Base-by-base conservation (phyloP, 2,888 invertebrate genomes). In the Amphimallon solstitiale region DNA sequence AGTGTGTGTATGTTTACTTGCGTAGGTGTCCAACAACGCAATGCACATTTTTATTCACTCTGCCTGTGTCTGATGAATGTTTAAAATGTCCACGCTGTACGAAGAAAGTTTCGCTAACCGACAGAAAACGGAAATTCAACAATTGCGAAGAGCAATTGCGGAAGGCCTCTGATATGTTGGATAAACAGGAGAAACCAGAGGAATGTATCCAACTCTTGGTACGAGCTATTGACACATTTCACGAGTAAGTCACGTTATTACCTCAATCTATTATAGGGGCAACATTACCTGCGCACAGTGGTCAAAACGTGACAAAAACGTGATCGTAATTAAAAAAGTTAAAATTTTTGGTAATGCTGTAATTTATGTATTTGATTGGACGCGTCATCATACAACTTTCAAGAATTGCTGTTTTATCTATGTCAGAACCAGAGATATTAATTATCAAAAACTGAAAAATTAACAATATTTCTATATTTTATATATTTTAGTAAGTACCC, bases 151-250 rank as follows among this genome's bases (percentile, higher is more conserved):
- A 82, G 10, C 78, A 84, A 35, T 88, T 86, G 71, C 77, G 82
- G 1, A 74, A 80, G 40, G 88, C 84, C 3, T 75, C 80, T 48
- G 76, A 78, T 2, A 75, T 81, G 0, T 85, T 89, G 84, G 86
- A 90, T 14, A 80, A 83, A 0, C 86, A 88, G 70, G 80, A 9
- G 9, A 5, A 85, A 9, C 77, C 84, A 0, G 76, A 79, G 10
- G 85, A 87, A 65, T 91, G 91, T 0, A 85, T 86, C 10, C 75
- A 80, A 1, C 76, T 83, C 0, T 83, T 92, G 19, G 84, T 85
- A 61, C 80, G 82, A 14, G 89, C 87, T 0, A 82, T 91, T 4
- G 87, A 89, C 72, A 75, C 80, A 52, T 91, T 88, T 81, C 86
- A 89, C 74, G 84, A 72, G 84, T 84, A 73, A 74, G 66, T n/a